Base-by-base conservation (phyloP, 1,140 invertebrate species). In the Anthonomus grandis region DNA sequence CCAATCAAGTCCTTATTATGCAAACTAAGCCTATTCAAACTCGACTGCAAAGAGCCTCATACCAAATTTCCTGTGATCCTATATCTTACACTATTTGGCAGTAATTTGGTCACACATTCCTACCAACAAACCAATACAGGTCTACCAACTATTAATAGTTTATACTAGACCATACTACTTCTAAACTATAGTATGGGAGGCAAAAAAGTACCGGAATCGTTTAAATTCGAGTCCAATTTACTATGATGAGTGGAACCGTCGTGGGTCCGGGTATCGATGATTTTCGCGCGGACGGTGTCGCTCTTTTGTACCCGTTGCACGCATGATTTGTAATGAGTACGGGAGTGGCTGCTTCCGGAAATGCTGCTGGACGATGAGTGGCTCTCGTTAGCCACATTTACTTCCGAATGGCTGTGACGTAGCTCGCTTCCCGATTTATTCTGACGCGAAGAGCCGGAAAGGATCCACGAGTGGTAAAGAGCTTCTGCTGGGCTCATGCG, bases 401-500 rank as follows among this genome's bases (percentile, higher is more conserved):
- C 64, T 49, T 73, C 71, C 1, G 70, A 72, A 37, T 71, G 69
- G 34, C 69, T 71, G 62, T 72, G 71, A 4, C 71, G 64, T 24
- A 73, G 57, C 21, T 71, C 69, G n/a, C n/a, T n/a, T 42, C 60
- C 59, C 9, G 59, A 60, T 17, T 63, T 60, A 25, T 53, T 57
- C 21, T 54, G 62, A 36, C 46, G 34, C n/a, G 57, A 45, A 6
- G 64, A 57, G 9, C 64, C 65, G 0, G 68, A 65, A 17, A 62
- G 79, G 36, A 91, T 76, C 81, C 88, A 91, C 68, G 89, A 86
- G 72, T 91, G 89, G 31, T 82, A 79, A 36, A 86, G 78, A 19
- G 89, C 89, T 68, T 98, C 94, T 44, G 90, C 87, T 2, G 95
- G 93, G 13, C 90, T 96, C 84, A 98, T 87, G 48, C 96, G 81